Conservation (phyloP, 2,888 invertebrate genomes). For the Deilephila elpenor region DNA sequence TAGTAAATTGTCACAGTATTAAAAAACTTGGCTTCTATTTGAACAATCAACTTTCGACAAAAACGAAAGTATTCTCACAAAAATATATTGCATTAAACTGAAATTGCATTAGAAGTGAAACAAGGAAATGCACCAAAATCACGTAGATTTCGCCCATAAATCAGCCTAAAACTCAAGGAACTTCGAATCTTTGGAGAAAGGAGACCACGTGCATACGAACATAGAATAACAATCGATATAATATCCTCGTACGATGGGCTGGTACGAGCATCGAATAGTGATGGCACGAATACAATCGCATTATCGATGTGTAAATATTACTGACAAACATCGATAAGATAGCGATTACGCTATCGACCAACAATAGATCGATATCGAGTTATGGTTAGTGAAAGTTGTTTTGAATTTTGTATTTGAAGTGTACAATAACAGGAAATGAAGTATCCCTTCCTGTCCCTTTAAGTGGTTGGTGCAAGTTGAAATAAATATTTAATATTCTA, state of each 20-base stretch:
- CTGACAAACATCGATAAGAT: conserved; percentile 31
- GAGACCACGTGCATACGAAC: conserved; percentile 57
- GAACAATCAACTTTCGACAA: neutral
- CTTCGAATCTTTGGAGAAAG: conserved; percentile 69
- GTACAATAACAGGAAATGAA: neutral
- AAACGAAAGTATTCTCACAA: neutral
- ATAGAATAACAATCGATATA: conserved; percentile 71
- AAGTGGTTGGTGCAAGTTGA: too few species aligned
- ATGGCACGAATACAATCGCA: conserved; percentile 10
- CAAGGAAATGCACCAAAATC: conserved; percentile 25
- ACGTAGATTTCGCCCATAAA: conserved; percentile 20
- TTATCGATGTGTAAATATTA: conserved; percentile 38
- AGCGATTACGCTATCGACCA: neutral
- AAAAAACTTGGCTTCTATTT: too few species aligned
- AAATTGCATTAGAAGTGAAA: conserved; percentile 18
- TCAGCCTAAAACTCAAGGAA: conserved; percentile 37
- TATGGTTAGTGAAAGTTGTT: conserved; percentile 39
- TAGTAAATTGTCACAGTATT: too few species aligned
- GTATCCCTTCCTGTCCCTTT: too few species aligned
- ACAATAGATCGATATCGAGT: conserved; percentile 15
- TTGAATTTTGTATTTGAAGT: conserved; percentile 42
- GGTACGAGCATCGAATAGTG: conserved; percentile 41
- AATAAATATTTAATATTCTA: too few species aligned
- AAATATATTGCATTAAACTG: neutral
- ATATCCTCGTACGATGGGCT: conserved; percentile 59